Evolutionary conservation across 2,888 invertebrate species (phyloP).

Genomic region (Eupsilia transversa): DNA sequence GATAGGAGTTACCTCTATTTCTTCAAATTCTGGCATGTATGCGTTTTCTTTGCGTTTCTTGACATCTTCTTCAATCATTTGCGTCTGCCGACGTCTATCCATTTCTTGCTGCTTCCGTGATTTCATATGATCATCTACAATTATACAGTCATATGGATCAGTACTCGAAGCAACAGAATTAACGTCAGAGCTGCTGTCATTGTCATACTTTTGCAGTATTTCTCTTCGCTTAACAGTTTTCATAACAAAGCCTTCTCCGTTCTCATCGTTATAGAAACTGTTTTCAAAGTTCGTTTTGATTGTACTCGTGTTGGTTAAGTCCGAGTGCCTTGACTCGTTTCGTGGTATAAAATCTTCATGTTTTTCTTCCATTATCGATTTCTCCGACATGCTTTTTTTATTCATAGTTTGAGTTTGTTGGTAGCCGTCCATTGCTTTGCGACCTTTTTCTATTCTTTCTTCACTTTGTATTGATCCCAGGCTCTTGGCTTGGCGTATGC

Average conservation of each 20-base stretch:
- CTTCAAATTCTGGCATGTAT: conserved; percentile 89
- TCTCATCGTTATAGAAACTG: conserved; percentile 92
- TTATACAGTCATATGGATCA: conserved; percentile 95
- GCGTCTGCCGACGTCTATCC: conserved; percentile 86
- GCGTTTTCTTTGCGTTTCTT: conserved; percentile 86
- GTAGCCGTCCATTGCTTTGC: conserved; percentile 77
- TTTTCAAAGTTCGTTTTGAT: conserved; percentile 91
- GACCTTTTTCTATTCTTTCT: conserved; percentile 80
- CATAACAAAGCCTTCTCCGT: conserved; percentile 92
- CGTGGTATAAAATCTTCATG: conserved; percentile 83
- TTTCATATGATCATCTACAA: conserved; percentile 94
- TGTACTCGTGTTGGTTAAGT: conserved; percentile 88
- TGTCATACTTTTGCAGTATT: conserved; percentile 93
- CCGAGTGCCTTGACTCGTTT: conserved; percentile 87
- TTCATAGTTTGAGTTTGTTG: conserved; percentile 81
- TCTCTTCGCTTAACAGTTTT: conserved; percentile 94
- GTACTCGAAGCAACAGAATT: conserved; percentile 93
- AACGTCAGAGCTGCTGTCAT: conserved; percentile 92
- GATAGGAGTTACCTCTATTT: conserved; percentile 88
- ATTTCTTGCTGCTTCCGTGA: conserved; percentile 89
- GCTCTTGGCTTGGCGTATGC: conserved; percentile 88
- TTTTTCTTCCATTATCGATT: conserved; percentile 86
- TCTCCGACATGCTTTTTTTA: conserved; percentile 87
- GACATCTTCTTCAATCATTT: conserved; percentile 81
- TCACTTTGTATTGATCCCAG: conserved; percentile 87